Evolutionary conservation across 2,888 invertebrate species (phyloP), one percentile per base, ranked within the genome.

Genomic region (Synergus gifuensis): DNA sequence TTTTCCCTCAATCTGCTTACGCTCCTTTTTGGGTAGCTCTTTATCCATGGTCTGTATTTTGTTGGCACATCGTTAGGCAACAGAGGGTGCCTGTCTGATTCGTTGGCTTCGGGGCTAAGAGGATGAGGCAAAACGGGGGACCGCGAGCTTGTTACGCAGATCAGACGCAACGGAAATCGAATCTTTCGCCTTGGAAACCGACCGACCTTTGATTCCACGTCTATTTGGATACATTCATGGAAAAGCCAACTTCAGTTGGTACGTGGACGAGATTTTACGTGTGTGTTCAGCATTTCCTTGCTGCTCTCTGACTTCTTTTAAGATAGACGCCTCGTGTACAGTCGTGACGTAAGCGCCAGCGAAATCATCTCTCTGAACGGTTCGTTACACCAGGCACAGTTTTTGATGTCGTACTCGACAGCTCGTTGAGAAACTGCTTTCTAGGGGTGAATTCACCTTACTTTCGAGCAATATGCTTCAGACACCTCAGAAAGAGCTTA

Each of bases 21-120:
- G 88, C 82, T 87, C 85, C 86, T 83, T 83, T 85, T 81, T 82
- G 83, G 86, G 82, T 81, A 76, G 77, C 86, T 89, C 88, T 90
- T 91, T 89, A 90, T 90, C 89, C 88, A 86, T 81, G 85, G 86
- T 86, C 89, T 87, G 87, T 88, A 88, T 89, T 91, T 90, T 91
- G 91, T 91, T 91, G 88, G 91, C 90, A 91, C 91, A 91, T 91
- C 91, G 91, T 91, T 91, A 91, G 90, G 89, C 85, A 85, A 82
- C 82, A 83, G 85, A 86, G 88, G 90, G 87, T 87, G 89, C 87
- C 85, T 86, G 36, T 7, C 36, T 86, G 85, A 88, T 88, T 84
- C 44, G 62, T 44, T 80, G 64, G 76, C 78, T 63, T 83, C 83
- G 80, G 83, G 82, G 82, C 83, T 80, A 69, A 76, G 54, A 40